Base-by-base conservation (phyloP, 2,888 invertebrate genomes). In the Phortica okadai region DNA sequence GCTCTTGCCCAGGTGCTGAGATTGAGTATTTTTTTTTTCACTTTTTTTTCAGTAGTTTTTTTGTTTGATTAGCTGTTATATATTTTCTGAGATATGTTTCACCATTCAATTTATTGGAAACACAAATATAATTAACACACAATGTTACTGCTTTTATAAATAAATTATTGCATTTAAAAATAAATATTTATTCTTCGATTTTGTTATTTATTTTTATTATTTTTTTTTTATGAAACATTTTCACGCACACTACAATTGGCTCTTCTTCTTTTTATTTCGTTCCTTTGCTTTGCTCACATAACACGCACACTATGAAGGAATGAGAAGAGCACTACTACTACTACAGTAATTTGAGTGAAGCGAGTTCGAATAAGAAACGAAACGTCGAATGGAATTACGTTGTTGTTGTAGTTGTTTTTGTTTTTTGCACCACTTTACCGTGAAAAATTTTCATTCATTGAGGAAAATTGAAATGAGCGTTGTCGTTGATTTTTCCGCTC, bases 381-480 rank as follows among this genome's bases (percentile, higher is more conserved):
- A 14, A 50, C 50, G 50, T 11, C 8, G 10, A 50, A 50, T 14
- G 50, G 50, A 25, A 59, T 59, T 59, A 21, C 25, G 21, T 59
- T 59, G 62, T 4, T 62, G 62, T 25, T 25, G 16, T 59, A 21
- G 8, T n/a, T 62, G 62, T 25, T 25, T 3, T 62, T 62, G 25
- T 8, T 62, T 56, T 25, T 62, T 62, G 62, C 74, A 64, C 73
- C 77, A 83, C 79, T 84, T 84, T 83, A 81, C 87, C 86, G 88
- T 86, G 87, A 88, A 86, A 82, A 86, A 83, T 86, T 87, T 86
- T 86, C 86, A 85, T 85, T 85, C 85, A 86, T 86, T 86, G 88
- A 86, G 85, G 86, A 86, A 86, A 86, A 86, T 87, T 87, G 79
- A 88, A 88, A 85, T 87, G 85, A 88, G 85, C 78, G 78, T 66